phyloP scores from a whole-genome alignment of 2,113 vertebrate species.

The Protobothrops flavoviridis region DNA sequence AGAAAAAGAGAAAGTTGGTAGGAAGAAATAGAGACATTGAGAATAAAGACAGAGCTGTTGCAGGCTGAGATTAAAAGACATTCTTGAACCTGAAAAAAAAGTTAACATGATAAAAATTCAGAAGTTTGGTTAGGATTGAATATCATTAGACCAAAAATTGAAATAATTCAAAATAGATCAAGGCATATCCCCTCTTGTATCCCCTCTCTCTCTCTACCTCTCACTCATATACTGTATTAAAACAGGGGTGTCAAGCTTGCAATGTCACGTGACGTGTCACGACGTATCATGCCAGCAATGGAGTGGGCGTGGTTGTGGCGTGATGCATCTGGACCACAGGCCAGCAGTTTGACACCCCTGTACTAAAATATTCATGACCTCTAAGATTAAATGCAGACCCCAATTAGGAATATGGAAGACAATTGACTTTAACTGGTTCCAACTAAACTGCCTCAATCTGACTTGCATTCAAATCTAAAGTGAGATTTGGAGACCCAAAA shows the following conservation, averaged over 20 bases:
- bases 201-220: neutral
- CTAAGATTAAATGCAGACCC: neutral
- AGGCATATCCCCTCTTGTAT: neutral
- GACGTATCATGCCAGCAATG: too few relatives aligned
- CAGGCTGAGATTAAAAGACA: neutral
- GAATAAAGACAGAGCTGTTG: neutral
- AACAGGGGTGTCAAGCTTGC: too few relatives aligned
- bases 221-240: neutral
- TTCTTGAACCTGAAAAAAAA: neutral
- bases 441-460: neutral
- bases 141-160: neutral
- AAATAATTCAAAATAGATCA: neutral
- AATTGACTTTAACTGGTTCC: neutral
- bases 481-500: neutral
- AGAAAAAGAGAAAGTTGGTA: neutral
- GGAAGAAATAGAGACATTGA: neutral
- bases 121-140: neutral
- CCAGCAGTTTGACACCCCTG: too few relatives aligned
- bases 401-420: neutral
- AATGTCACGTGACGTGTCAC: too few relatives aligned
- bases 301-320: too few relatives aligned
- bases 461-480: neutral
- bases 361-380: neutral
- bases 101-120: neutral
- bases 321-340: too few relatives aligned